Evolutionary conservation across 2,113 vertebrate species (phyloP).

Genomic region (Dasyprocta punctata): DNA sequence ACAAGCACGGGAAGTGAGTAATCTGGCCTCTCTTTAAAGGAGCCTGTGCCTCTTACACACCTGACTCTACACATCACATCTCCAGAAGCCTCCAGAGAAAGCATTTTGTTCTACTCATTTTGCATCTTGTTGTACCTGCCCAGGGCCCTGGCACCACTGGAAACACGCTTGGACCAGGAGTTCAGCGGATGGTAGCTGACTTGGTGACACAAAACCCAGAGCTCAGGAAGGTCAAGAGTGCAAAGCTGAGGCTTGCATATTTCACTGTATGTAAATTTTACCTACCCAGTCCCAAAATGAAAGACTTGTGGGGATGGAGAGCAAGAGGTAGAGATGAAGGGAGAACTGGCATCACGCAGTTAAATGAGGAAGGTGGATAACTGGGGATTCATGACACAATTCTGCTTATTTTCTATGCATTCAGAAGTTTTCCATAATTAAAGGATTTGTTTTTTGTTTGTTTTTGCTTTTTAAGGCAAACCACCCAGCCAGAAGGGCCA

Average conservation of each 20-base stretch:
- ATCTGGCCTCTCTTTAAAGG: not conserved
- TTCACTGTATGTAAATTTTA: not conserved
- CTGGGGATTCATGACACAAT: not conserved
- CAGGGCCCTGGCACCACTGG: rapidly evolving
- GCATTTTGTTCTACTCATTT: not conserved
- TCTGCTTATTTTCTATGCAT: not conserved
- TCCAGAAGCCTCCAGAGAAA: not conserved
- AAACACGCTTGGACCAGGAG: rapidly evolving
- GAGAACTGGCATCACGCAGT: rapidly evolving
- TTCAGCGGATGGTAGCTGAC: rapidly evolving
- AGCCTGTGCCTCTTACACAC: not conserved
- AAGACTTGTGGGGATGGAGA: rapidly evolving
- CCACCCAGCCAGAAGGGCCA: not conserved
- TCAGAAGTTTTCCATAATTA: not conserved
- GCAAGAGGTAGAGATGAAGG: rapidly evolving
- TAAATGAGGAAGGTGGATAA: rapidly evolving
- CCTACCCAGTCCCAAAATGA: not conserved
- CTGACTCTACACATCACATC: not conserved
- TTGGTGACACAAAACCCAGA: no score
- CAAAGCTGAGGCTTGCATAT: not conserved
- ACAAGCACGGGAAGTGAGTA: not conserved
- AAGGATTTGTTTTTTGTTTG: not conserved
- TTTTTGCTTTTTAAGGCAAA: not conserved
- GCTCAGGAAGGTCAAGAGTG: rapidly evolving
- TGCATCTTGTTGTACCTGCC: not conserved